These are phyloP conservation scores for Lepus townsendii DNA, from an alignment of 2,797 vertebrate species.

Conservation along the genomic window DNA sequence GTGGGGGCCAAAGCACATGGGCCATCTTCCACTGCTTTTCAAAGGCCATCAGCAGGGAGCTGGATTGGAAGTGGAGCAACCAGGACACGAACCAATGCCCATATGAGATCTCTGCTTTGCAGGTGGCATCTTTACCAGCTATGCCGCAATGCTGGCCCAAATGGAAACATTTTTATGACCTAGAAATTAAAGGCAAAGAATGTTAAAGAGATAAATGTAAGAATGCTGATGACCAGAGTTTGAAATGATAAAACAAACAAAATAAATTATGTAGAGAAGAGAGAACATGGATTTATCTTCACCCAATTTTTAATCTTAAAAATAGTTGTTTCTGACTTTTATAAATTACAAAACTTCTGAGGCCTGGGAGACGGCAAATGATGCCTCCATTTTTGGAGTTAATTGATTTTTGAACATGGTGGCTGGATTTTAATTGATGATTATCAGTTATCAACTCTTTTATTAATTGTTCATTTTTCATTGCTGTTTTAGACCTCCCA, in stretches of 20 bases:
- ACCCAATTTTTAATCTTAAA: not conserved
- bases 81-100: no score
- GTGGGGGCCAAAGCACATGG: no score
- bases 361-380: not conserved
- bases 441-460: not conserved
- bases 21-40: no score
- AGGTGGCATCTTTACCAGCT: no score
- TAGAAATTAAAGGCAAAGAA: conserved; percentile 54
- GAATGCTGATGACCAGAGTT: not conserved
- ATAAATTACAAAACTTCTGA: conserved; percentile 47
- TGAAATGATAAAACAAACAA: conserved; percentile 57
- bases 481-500: not conserved
- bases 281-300: not conserved
- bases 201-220: conserved; percentile 40
- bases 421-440: conserved; percentile 37
- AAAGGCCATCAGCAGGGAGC: no score
- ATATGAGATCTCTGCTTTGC: no score
- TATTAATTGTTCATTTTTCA: not conserved
- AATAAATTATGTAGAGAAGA: not conserved
- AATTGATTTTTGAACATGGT: conserved; percentile 1
- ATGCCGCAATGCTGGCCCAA: no score
- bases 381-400: not conserved
- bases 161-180: conserved; percentile 63
- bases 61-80: no score
- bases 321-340: not conserved